Base-by-base conservation (phyloP, 1,140 invertebrate genomes). In the Apis florea region DNA sequence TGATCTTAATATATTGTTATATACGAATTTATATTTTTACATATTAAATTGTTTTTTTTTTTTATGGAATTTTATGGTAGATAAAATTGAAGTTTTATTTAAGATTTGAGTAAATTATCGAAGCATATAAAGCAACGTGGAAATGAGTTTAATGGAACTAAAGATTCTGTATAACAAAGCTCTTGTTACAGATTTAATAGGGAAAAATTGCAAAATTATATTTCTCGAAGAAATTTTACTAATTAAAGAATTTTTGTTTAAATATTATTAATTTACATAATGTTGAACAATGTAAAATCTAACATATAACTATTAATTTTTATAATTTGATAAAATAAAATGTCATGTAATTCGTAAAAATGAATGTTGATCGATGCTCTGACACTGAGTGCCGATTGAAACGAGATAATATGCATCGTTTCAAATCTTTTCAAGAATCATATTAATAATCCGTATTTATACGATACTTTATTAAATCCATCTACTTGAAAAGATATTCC, bases 101-200 rank as follows among this genome's bases (percentile, higher is more conserved):
- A 17, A 64, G 17, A 64, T 64, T 64, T 19, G 17, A 64, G 63
- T 40, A 64, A 40, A 64, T 64, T 64, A 64, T 64, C 19, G 63
- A 40, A 64, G 63, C 31, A 64, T 40, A 40, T 40, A 24, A 64
- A 64, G 31, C 6, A 31, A 40, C 19, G 63, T 31, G 31, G 21
- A 64, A 64, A 31, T 26, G 63, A 64, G 11, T 64, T 64, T 64
- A 64, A 40, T 64, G 26, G 31, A 17, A 10, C 31, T 64, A 40
- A 64, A 64, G 40, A 31, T 31, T 31, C 15, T 17, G 59, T 26
- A 63, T 26, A 63, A 63, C 15, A 59, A 59, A 24, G 24, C 24
- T 63, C 26, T 1, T 40, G 40, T 9, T 64, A 21, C 17, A 64
- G 21, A 17, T 24, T 40, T 17, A 64, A 21, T 40, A 9, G n/a